Percentiles rank a stretch among this genome's conserved stretches.
Conservation (phyloP, 2,888 invertebrate genomes). For the Eledona agricola region DNA sequence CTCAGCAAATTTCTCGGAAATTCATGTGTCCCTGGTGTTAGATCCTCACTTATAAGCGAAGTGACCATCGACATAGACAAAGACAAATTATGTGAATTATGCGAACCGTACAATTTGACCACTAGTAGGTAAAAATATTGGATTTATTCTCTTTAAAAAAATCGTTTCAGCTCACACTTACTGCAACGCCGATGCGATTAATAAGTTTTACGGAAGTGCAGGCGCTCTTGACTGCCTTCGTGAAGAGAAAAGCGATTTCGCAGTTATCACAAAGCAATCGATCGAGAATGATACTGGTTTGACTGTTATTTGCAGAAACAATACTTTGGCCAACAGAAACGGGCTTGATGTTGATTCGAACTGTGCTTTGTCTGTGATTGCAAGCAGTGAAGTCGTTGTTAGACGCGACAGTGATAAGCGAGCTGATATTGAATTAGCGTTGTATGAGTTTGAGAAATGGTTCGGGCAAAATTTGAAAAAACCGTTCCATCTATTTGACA, state of each 20-base stretch:
- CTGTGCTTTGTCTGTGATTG: constrained; percentile 68
- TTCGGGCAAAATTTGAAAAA: constrained; percentile 59
- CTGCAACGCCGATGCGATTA: constrained; percentile 66
- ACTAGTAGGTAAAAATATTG: constrained; percentile 8
- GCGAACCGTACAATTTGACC: constrained; percentile 32
- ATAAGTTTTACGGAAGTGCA: constrained; percentile 68
- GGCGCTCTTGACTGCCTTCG: constrained; percentile 70
- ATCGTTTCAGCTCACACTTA: constrained; percentile 42
- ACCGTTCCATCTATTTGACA: constrained; percentile 68
- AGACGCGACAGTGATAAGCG: constrained; percentile 57
- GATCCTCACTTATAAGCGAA: constrained; percentile 60
- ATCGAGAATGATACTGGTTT: constrained; percentile 52
- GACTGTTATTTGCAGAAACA: constrained; percentile 70
- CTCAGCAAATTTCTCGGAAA: constrained; percentile 67
- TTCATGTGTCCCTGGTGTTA: constrained; percentile 72
- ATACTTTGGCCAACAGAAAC: constrained; percentile 63
- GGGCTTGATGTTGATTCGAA: constrained; percentile 66
- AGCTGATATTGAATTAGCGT: constrained; percentile 47
- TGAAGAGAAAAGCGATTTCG: constrained; percentile 66
- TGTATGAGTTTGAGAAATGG: constrained; percentile 52
- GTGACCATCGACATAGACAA: constrained; percentile 50
- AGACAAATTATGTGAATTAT: constrained; percentile 55
- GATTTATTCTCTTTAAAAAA: too few species aligned
- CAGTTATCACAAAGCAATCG: constrained; percentile 63
- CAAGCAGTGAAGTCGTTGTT: constrained; percentile 70